phyloP scores from a whole-genome alignment of 2,888 invertebrate genomes.

The Octodonta nipae region DNA sequence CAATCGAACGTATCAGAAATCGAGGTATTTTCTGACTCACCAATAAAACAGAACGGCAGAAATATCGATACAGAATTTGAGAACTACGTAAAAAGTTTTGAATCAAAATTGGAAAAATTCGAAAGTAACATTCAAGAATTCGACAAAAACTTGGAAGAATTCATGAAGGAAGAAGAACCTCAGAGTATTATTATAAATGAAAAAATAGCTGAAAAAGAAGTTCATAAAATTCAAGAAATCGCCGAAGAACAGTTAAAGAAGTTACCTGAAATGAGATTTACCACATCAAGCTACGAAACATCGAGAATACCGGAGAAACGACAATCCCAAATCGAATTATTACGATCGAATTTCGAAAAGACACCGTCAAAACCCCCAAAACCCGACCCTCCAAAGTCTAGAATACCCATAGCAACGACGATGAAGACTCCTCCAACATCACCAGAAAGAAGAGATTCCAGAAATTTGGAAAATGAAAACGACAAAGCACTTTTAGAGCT shows the following conservation, averaged over 20 bases:
- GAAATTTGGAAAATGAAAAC: slow-evolving; percentile 27
- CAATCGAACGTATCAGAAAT: slow-evolving; percentile 25
- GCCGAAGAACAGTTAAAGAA: slow-evolving; percentile 34
- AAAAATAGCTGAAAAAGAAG: slow-evolving; percentile 26
- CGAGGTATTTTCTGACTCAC: slow-evolving; percentile 31
- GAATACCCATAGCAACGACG: slow-evolving; percentile 32
- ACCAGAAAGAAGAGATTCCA: slow-evolving; percentile 30
- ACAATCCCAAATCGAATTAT: slow-evolving; percentile 42
- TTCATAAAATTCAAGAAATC: slow-evolving; percentile 32
- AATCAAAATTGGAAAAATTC: slow-evolving; percentile 22
- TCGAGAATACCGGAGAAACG: slow-evolving; percentile 45
- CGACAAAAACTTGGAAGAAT: slow-evolving; percentile 21
- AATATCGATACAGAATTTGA: slow-evolving; percentile 33
- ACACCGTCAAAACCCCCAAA: slow-evolving; percentile 22
- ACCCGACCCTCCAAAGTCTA: slow-evolving; percentile 24
- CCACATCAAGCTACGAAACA: slow-evolving; percentile 48
- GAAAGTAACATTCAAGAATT: slow-evolving; percentile 26
- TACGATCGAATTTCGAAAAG: slow-evolving; percentile 38
- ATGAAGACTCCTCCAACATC: slow-evolving; percentile 33
- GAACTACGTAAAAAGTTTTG: slow-evolving; percentile 30
- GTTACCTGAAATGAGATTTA: slow-evolving; percentile 45
- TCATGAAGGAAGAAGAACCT: slow-evolving; percentile 16
- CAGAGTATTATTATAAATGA: slow-evolving; percentile 17
- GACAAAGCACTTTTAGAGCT: slow-evolving; percentile 32
- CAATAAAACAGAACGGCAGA: slow-evolving; percentile 24